Evolutionary conservation across 1,140 invertebrate species (phyloP).

Genomic region (Theocolax elegans): DNA sequence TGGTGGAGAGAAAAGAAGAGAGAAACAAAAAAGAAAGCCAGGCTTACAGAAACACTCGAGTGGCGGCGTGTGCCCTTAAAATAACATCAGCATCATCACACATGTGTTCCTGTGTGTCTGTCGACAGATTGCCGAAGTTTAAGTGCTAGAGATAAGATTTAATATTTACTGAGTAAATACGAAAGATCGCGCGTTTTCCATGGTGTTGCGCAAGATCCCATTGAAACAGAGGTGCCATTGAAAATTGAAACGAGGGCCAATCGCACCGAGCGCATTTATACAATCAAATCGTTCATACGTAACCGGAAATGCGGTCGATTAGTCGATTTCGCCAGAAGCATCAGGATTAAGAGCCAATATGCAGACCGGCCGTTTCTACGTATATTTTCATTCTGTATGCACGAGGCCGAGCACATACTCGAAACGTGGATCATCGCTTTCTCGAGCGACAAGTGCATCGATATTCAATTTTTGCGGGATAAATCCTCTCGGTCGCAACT

Average conservation of each 20-base stretch:
- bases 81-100: slow-evolving; percentile 22
- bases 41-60: not conserved
- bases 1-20: not conserved
- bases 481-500: not conserved
- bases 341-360: slow-evolving; percentile 6
- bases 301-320: slow-evolving; percentile 32
- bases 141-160: slow-evolving; percentile 35
- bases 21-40: slow-evolving; percentile 12
- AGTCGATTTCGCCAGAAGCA: slow-evolving; percentile 13
- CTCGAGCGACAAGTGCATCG: not conserved
- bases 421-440: not conserved
- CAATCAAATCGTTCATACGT: slow-evolving; percentile 27
- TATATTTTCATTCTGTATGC: not conserved
- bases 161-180: slow-evolving; percentile 34
- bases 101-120: not conserved
- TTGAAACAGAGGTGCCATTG: slow-evolving; percentile 31
- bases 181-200: not conserved
- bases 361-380: too few relatives aligned
- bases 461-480: slow-evolving; percentile 16
- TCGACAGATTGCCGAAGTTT: slow-evolving; percentile 36
- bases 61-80: slow-evolving; percentile 19
- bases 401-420: not conserved
- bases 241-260: slow-evolving; percentile 22
- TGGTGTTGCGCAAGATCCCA: not conserved
- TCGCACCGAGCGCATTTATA: not conserved